A percentile compares a stretch with the other conserved stretches of the same genome.
Conservation (phyloP, 2,113 vertebrate genomes). For the Lichenostomus cassidix region DNA sequence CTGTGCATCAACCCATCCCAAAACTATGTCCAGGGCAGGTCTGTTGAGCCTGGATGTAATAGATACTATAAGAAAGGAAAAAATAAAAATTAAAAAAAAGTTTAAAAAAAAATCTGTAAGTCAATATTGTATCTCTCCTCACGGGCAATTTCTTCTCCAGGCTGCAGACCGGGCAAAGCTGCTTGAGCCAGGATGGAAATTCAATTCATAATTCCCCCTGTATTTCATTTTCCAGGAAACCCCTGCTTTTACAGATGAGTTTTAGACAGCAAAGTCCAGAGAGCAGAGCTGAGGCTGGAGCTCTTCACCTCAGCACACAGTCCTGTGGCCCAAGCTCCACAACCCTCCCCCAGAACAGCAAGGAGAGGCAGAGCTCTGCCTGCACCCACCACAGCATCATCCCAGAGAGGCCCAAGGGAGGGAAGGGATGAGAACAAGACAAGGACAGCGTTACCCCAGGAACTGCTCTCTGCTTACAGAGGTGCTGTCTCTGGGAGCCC, state of each 20-base stretch:
- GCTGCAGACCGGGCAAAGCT: not conserved
- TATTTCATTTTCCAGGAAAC: rapidly evolving
- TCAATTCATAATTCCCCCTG: not conserved
- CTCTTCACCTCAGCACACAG: not conserved
- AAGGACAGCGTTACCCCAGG: rapidly evolving
- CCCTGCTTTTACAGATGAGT: not conserved
- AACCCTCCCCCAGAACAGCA: not conserved
- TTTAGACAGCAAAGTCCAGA: not conserved
- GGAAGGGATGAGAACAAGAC: not conserved
- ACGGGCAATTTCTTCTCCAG: not conserved
- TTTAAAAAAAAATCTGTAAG: not conserved
- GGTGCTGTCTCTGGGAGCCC: not conserved
- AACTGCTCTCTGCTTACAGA: not conserved
- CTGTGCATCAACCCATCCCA: not conserved
- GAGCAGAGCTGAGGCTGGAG: not conserved
- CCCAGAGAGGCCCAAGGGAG: not conserved
- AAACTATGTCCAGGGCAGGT: not conserved
- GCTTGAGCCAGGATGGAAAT: not conserved
- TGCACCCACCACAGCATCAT: not conserved
- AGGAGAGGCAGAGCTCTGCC: not conserved
- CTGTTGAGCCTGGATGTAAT: not conserved
- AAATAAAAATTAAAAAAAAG: not conserved
- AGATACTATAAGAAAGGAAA: not conserved
- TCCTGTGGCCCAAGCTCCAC: not conserved
- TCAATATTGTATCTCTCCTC: not conserved